phyloP scores from a whole-genome alignment of 2,888 invertebrate species.

The Pseudococcus jackbeardsleyi region DNA sequence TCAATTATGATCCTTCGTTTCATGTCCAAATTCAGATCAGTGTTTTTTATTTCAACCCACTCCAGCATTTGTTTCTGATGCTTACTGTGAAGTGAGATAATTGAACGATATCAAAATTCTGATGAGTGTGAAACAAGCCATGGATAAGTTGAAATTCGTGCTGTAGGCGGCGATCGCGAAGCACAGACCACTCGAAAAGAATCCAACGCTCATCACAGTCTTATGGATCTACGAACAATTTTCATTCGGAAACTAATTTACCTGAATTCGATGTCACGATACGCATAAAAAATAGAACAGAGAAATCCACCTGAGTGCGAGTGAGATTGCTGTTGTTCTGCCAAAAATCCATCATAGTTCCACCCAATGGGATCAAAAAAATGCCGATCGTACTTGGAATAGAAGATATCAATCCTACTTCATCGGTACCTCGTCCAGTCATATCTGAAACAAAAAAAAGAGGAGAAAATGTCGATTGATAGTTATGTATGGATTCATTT shows the following conservation, averaged over 20 bases:
- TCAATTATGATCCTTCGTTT: no score
- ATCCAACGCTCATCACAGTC: not conserved
- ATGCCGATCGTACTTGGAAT: not conserved
- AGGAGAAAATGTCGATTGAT: no score
- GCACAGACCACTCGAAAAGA: not conserved
- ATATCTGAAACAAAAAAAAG: not conserved
- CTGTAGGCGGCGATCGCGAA: not conserved
- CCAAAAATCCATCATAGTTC: not conserved
- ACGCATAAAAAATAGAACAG: no score
- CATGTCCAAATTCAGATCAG: no score
- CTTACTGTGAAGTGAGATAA: not conserved
- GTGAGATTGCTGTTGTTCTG: not conserved
- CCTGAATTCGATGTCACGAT: not conserved
- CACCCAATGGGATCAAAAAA: not conserved
- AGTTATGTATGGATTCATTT: no score
- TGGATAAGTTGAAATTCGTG: not conserved
- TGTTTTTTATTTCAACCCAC: no score
- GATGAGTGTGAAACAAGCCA: not conserved
- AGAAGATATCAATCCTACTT: slow-evolving; percentile 7
- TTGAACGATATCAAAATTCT: not conserved
- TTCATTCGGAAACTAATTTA: not conserved
- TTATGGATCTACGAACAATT: not conserved
- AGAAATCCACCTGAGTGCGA: not conserved
- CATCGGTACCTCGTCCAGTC: not conserved
- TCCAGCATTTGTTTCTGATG: no score